Percentiles rank a stretch among this genome's conserved stretches.
Evolutionary conservation across 2,113 vertebrate species (phyloP).

Genomic region (Pyxicephalus adspersus): DNA sequence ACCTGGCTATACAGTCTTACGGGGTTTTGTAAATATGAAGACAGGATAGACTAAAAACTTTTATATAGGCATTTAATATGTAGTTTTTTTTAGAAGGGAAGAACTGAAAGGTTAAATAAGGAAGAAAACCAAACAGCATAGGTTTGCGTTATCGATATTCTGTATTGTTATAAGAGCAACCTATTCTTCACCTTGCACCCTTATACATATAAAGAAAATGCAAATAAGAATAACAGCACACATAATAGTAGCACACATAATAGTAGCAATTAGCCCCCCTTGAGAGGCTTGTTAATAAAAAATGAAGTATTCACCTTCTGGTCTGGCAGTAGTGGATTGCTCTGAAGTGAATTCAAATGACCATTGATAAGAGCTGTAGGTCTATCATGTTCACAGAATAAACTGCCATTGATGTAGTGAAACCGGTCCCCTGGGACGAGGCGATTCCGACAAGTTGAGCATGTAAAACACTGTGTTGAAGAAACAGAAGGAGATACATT

Average conservation of each 20-base stretch:
- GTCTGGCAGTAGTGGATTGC: conserved; percentile 97
- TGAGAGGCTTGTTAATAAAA: conserved; percentile 72
- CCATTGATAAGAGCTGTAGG: conserved; percentile 99
- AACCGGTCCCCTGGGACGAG: conserved; percentile 97
- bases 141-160: no score
- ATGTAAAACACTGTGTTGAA: conserved; percentile 93
- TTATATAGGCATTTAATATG: no score
- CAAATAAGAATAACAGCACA: conserved; percentile 40
- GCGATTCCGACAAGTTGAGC: conserved; percentile 99
- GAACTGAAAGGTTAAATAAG: no score
- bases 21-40: no score
- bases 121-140: no score
- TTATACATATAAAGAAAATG: background rate
- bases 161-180: background rate
- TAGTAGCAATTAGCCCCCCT: conserved; percentile 67
- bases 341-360: conserved; percentile 99
- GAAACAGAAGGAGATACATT: conserved; percentile 46
- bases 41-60: no score
- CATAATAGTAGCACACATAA: conserved; percentile 63
- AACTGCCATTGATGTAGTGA: conserved; percentile 99
- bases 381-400: conserved; percentile 99
- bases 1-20: no score
- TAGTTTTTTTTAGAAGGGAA: no score
- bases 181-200: background rate
- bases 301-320: conserved; percentile 90